Evolutionary conservation across 2,113 vertebrate species (phyloP).

Genomic region (Cryptomyrus ogoouensis): DNA sequence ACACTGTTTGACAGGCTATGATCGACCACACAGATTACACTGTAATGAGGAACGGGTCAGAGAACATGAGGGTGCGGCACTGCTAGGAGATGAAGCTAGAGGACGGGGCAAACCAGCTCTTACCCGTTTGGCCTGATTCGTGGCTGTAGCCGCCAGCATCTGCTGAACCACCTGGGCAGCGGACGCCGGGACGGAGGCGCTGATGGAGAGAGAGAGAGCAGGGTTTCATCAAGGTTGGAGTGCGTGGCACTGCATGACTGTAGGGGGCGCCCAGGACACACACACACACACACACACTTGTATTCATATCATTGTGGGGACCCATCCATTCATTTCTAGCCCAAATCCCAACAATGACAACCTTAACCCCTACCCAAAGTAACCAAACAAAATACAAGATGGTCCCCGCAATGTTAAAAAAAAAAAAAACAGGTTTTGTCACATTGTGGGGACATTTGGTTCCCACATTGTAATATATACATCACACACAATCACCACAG

Average conservation of each 20-base stretch:
- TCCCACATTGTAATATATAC: no score
- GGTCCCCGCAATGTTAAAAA: neutral
- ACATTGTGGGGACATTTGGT: neutral
- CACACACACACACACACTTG: neutral
- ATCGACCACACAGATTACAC: neutral
- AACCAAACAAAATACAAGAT: neutral
- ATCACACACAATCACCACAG: neutral
- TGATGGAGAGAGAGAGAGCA: slow-evolving; percentile 33
- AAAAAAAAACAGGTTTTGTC: neutral
- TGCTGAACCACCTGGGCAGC: slow-evolving; percentile 64
- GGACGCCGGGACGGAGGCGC: slow-evolving; percentile 63
- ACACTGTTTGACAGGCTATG: neutral
- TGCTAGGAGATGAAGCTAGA: neutral
- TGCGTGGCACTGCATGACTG: neutral
- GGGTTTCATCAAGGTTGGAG: neutral
- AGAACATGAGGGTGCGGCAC: neutral
- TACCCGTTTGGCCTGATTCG: slow-evolving; percentile 67
- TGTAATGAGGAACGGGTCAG: neutral
- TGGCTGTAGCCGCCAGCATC: slow-evolving; percentile 59
- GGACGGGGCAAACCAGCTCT: slow-evolving; percentile 28
- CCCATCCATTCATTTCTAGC: neutral
- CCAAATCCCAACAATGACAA: neutral
- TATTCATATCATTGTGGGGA: neutral
- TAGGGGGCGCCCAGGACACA: neutral
- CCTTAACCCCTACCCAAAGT: neutral